Conservation (phyloP, 2,888 invertebrate genomes). For the Agriotes lineatus region DNA sequence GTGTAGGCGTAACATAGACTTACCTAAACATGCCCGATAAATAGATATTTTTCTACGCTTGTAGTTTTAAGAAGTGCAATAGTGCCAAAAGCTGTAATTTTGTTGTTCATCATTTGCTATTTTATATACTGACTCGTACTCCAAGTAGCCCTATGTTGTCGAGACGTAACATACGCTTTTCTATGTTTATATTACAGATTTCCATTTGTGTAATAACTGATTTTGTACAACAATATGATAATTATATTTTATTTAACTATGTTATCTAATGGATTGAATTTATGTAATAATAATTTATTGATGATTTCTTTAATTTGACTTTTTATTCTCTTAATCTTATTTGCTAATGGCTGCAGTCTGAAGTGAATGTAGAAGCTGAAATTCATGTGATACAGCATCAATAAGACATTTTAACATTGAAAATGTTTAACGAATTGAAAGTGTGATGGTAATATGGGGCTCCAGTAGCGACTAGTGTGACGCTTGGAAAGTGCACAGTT, state of each 20-base stretch:
- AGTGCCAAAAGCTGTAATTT: constrained; percentile 40
- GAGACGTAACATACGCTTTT: no score
- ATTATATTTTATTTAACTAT: constrained; percentile 13
- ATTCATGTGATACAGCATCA: no score
- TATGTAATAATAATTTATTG: constrained; percentile 18
- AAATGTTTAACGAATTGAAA: no score
- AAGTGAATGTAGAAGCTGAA: no score
- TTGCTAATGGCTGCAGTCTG: no score
- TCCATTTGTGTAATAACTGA: neutral
- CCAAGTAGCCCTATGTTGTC: no score
- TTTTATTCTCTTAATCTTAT: no score
- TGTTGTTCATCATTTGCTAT: neutral
- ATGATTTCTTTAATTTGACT: no score
- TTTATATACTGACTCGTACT: neutral
- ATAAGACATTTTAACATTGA: no score
- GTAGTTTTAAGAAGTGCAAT: constrained; percentile 41
- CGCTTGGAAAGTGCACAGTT: no score
- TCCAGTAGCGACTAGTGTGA: no score
- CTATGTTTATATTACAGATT: neutral
- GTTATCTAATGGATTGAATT: constrained; percentile 19
- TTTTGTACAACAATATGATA: constrained; percentile 5
- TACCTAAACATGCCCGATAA: constrained; percentile 23
- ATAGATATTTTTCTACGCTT: constrained; percentile 45
- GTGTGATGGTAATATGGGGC: no score
- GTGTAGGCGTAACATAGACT: constrained; percentile 7